Conservation (phyloP, 53 echinoderm and acorn worm genomes). For the Mesocentrotus franciscanus region DNA sequence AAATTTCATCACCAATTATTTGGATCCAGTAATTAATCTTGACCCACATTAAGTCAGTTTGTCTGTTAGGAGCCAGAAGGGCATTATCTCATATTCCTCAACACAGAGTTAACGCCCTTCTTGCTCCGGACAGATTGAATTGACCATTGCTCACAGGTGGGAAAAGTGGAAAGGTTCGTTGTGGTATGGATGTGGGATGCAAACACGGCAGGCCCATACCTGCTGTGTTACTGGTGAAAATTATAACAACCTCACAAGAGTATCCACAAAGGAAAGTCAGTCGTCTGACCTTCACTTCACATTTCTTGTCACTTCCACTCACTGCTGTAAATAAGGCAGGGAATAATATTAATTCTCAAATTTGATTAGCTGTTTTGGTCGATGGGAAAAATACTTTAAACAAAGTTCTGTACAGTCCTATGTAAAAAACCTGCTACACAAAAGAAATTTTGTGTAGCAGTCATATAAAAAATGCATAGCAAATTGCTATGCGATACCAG, state of each 20-base stretch:
- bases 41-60: background rate
- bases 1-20: background rate
- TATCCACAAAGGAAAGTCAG: background rate
- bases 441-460: no score
- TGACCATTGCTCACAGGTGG: background rate
- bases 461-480: no score
- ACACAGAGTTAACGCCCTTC: no score
- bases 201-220: background rate
- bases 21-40: background rate
- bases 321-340: background rate
- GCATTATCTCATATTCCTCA: no score
- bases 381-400: no score
- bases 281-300: constrained; percentile 12
- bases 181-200: background rate
- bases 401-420: no score
- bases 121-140: background rate
- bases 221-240: constrained; percentile 11
- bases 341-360: no score
- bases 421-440: no score
- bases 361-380: no score
- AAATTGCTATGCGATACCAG: no score
- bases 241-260: background rate
- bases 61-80: no score
- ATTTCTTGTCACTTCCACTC: constrained; percentile 13
- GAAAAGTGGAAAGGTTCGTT: background rate